phyloP scores from a whole-genome alignment of 1,140 invertebrate species.

The Portunus trituberculatus region DNA sequence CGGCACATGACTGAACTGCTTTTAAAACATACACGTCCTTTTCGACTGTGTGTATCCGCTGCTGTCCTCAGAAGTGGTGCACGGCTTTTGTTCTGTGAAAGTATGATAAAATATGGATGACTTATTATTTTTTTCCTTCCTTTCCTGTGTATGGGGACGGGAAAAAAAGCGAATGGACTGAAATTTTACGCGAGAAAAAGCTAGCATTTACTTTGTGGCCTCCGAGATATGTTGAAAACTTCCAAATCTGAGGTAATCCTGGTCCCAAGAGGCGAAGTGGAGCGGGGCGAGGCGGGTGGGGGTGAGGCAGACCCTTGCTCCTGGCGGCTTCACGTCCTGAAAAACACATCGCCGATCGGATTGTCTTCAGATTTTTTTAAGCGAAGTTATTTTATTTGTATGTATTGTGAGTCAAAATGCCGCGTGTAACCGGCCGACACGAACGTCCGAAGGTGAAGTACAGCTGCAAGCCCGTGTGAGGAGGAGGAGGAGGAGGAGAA shows the following conservation, averaged over 20 bases:
- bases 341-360: not conserved
- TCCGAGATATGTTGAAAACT: constrained; percentile 36
- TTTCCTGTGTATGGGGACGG: not conserved
- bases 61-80: not conserved
- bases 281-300: not conserved
- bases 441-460: not conserved
- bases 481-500: not conserved
- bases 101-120: not conserved
- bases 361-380: not conserved
- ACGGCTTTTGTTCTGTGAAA: not conserved
- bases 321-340: not conserved
- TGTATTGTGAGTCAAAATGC: constrained; percentile 9
- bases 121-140: not conserved
- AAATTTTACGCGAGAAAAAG: not conserved
- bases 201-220: constrained; percentile 37
- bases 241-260: constrained; percentile 8
- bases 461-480: not conserved
- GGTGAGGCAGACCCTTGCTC: not conserved
- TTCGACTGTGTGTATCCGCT: too few relatives aligned
- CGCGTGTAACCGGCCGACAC: not conserved
- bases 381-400: constrained; percentile 15
- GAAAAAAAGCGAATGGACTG: not conserved
- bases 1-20: too few relatives aligned
- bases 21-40: too few relatives aligned
- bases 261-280: constrained; percentile 17